Conservation (phyloP, 2,888 invertebrate species). For the Plagiodera versicolora region DNA sequence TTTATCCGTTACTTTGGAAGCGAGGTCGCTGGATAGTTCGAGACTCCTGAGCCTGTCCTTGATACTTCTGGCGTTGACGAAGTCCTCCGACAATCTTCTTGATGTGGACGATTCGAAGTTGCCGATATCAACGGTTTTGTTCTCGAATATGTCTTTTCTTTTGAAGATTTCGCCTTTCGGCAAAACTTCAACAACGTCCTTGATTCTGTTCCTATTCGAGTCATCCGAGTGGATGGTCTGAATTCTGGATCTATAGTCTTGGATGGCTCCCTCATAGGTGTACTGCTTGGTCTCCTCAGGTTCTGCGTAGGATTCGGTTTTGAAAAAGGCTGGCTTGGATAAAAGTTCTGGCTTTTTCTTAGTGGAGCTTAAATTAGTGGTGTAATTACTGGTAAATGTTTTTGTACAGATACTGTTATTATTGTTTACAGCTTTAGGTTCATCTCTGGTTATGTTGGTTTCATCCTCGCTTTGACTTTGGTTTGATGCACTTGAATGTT, state of each 20-base stretch:
- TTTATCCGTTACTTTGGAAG: conserved; percentile 39
- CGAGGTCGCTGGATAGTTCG: conserved; percentile 67
- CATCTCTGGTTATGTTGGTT: conserved; percentile 31
- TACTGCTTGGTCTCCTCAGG: conserved; percentile 67
- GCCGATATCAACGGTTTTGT: conserved; percentile 58
- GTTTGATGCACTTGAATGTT: conserved; percentile 44
- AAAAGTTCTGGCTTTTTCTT: conserved; percentile 27
- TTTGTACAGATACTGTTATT: conserved; percentile 62
- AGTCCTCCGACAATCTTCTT: conserved; percentile 64
- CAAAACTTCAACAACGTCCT: conserved; percentile 52
- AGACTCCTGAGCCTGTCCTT: conserved; percentile 72
- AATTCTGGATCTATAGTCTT: conserved; percentile 80
- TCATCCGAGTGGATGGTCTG: conserved; percentile 55
- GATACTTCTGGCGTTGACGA: conserved; percentile 68
- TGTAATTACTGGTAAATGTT: conserved; percentile 26
- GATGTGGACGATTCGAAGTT: conserved; percentile 52
- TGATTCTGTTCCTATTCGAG: conserved; percentile 44
- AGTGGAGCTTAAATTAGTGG: conserved; percentile 22
- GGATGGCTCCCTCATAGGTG: conserved; percentile 85
- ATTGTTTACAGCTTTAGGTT: conserved; percentile 46
- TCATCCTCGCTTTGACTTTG: conserved; percentile 51
- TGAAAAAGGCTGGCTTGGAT: conserved; percentile 26
- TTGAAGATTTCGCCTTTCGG: conserved; percentile 84
- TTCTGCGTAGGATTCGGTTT: conserved; percentile 26
- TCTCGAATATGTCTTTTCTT: conserved; percentile 81